A percentile compares a stretch with the other conserved stretches of the same genome.
phyloP scores from a whole-genome alignment of 2,797 vertebrate species.

The Tangara arthus region DNA sequence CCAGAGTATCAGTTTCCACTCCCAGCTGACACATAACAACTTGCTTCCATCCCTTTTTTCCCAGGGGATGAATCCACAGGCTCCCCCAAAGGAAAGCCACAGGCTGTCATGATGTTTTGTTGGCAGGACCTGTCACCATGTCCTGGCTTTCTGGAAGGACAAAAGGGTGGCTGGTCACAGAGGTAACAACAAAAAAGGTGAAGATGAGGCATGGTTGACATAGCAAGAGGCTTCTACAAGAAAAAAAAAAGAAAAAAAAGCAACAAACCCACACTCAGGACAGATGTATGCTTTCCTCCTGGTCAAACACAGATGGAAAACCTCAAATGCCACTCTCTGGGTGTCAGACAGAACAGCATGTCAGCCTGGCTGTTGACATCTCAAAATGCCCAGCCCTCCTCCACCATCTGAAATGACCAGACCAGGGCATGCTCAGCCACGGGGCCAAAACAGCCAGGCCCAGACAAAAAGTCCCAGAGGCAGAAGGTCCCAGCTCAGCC shows the following conservation, averaged over 20 bases:
- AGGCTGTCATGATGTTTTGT: not conserved
- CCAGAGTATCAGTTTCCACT: not conserved
- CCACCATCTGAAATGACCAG: not conserved
- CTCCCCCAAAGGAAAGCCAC: not conserved
- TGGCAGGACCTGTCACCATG: not conserved
- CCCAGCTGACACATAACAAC: not conserved
- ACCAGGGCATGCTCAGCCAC: rapidly evolving
- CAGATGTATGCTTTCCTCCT: not conserved
- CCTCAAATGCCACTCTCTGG: not conserved
- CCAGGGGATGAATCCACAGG: not conserved
- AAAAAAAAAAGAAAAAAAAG: not conserved
- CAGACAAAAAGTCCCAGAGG: not conserved
- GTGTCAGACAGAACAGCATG: not conserved
- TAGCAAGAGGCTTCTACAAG: not conserved
- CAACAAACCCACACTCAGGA: rapidly evolving
- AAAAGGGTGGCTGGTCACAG: not conserved
- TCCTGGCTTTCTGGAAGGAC: not conserved
- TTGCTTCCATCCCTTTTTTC: not conserved
- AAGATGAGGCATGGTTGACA: not conserved
- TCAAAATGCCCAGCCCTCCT: not conserved
- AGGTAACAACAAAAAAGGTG: not conserved
- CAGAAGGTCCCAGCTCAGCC: not conserved
- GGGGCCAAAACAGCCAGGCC: not conserved
- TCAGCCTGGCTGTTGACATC: not conserved
- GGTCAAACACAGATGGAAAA: not conserved